phyloP scores from a whole-genome alignment of 2,888 invertebrate species.

The Autographa gamma region DNA sequence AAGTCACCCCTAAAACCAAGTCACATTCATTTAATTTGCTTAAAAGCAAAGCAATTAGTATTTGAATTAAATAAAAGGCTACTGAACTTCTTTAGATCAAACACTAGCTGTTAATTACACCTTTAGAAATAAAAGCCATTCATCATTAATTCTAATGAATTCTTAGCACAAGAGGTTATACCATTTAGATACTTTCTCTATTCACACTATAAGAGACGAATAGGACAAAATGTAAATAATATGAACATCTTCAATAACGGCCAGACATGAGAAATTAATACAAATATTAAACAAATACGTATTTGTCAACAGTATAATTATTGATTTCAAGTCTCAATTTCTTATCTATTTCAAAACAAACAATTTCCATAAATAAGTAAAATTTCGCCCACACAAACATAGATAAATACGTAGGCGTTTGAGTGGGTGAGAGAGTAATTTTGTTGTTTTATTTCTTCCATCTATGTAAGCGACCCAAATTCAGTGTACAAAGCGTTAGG shows the following conservation, averaged over 20 bases:
- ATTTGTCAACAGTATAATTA: too few relatives aligned
- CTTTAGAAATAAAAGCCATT: background rate
- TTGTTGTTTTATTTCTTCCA: conserved; percentile 45
- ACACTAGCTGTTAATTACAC: background rate
- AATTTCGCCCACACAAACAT: background rate
- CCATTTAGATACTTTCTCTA: background rate
- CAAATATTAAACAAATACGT: too few relatives aligned
- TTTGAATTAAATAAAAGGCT: conserved; percentile 26
- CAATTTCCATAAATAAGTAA: too few relatives aligned
- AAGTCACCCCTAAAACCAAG: conserved; percentile 14
- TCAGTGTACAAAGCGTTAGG: conserved; percentile 54
- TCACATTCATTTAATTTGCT: conserved; percentile 30
- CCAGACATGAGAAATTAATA: too few relatives aligned
- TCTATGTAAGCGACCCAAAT: conserved; percentile 53
- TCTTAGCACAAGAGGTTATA: background rate
- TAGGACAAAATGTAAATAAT: too few relatives aligned
- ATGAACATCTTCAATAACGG: too few relatives aligned
- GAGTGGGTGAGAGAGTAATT: background rate
- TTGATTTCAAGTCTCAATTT: too few relatives aligned
- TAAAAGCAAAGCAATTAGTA: conserved; percentile 34
- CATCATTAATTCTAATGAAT: background rate
- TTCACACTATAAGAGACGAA: too few relatives aligned
- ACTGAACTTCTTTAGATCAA: conserved; percentile 21
- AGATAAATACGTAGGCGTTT: background rate
- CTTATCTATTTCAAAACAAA: too few relatives aligned